Evolutionary conservation across 2,888 invertebrate species (phyloP).

Genomic region (Craniophora ligustri): DNA sequence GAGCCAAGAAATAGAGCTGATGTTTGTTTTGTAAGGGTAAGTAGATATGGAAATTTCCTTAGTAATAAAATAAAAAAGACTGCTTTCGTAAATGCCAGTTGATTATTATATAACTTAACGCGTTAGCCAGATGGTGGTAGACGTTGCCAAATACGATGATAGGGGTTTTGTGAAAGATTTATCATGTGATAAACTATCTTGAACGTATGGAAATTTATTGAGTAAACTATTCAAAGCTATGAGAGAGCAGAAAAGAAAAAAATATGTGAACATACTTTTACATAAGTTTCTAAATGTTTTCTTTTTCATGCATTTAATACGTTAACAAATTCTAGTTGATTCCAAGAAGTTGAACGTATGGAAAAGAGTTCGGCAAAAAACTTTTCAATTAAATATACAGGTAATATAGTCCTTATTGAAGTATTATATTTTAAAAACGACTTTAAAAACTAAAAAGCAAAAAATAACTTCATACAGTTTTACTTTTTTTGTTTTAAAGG

Average conservation of each 20-base stretch:
- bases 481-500: no score
- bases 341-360: no score
- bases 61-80: conserved; percentile 35
- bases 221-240: conserved; percentile 15
- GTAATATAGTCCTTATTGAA: no score
- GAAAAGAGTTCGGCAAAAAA: no score
- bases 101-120: conserved; percentile 37
- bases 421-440: no score
- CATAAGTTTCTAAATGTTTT: no score
- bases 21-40: not conserved
- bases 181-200: conserved; percentile 34
- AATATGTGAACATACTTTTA: no score
- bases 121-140: conserved; percentile 23
- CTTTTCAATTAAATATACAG: no score
- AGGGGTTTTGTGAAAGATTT: conserved; percentile 35
- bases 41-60: conserved; percentile 19
- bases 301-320: no score
- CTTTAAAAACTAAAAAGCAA: no score
- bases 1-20: conserved; percentile 1
- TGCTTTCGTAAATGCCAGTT: conserved; percentile 28
- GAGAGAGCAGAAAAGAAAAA: conserved; percentile 6
- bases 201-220: conserved; percentile 32
- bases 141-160: conserved; percentile 38
- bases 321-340: no score
- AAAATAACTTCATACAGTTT: no score